Conservation (phyloP, 53 echinoderm and acorn worm species). For the Arbacia lixula region DNA sequence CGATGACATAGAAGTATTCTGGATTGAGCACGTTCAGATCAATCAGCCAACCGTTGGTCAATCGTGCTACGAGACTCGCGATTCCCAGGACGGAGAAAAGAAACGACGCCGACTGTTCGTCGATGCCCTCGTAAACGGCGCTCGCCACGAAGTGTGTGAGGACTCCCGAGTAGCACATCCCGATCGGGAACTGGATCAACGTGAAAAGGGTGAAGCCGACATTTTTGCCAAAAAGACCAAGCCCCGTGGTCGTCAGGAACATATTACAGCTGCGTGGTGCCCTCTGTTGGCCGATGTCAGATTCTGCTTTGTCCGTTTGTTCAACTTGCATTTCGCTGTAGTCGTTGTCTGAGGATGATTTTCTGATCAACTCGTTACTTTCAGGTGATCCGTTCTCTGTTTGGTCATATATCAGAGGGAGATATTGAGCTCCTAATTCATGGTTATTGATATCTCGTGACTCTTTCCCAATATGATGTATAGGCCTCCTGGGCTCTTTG, state of each 20-base stretch:
- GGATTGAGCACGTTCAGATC: slow-evolving; percentile 28
- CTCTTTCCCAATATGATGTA: too few species aligned
- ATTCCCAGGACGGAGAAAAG: slow-evolving; percentile 35
- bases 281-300: too few species aligned
- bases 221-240: slow-evolving; percentile 9
- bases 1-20: slow-evolving; percentile 15
- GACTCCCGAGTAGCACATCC: slow-evolving; percentile 26
- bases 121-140: slow-evolving; percentile 35
- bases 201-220: slow-evolving; percentile 26
- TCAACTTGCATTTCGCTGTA: too few species aligned
- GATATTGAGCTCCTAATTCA: too few species aligned
- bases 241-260: neutral
- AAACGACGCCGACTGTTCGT: slow-evolving; percentile 17
- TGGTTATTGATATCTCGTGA: too few species aligned
- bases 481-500: too few species aligned
- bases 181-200: slow-evolving; percentile 4
- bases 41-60: slow-evolving; percentile 33
- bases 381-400: too few species aligned
- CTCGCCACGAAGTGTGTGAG: slow-evolving; percentile 35
- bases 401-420: too few species aligned
- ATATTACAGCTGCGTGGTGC: too few species aligned
- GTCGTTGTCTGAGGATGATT: too few species aligned
- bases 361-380: too few species aligned
- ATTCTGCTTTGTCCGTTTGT: too few species aligned
- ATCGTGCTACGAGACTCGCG: neutral